Evolutionary conservation across 2,113 vertebrate genomes (phyloP), one percentile per base, ranked within the genome.

Genomic region (Macroglossus sobrinus): DNA sequence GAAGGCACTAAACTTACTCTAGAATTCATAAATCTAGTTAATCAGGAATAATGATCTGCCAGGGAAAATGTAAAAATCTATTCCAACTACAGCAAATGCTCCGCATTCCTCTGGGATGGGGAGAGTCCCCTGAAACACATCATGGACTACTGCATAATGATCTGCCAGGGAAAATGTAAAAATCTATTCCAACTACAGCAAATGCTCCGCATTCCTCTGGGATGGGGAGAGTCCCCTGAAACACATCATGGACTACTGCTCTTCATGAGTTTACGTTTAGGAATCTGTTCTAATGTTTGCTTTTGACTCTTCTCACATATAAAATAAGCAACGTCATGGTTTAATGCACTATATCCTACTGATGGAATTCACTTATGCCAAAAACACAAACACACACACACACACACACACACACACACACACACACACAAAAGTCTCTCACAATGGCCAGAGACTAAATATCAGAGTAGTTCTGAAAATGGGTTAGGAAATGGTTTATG

Each of bases 21-120:
- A 72, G 38, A 69, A 68, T 26, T 85, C 63, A 91, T 89, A 88
- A 79, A 63, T 89, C 50, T 89, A 95, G 30, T 89, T 96, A 95
- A 96, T 89, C 75, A 96, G 68, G n/a, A 91, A 57, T 89, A 95
- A 96, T 85, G 85, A 84, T 88, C 35, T 92, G 76, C 45, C 75
- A 93, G 69, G 53, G 66, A 89, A 95, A 92, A 63, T 6, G n/a
- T 50, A 12, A 92, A 72, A 90, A 84, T 50, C 28, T 84, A 80
- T 75, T 87, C 35, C 45, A 78, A 91, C 64, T 82, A 92, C 89
- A 89, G 33, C 40, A 68, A 92, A 38, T 66, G 85, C 30, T 26
- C 38, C 0, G 1, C 38, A 15, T 63, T 50, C 81, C 76, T 66
- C 57, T 35, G 45, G 50, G 71, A 33, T 64, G 13, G 13, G 35